Percentiles rank a stretch among this genome's conserved stretches.
phyloP scores from a whole-genome alignment of 2,797 vertebrate species.

The Eulemur rubriventer region DNA sequence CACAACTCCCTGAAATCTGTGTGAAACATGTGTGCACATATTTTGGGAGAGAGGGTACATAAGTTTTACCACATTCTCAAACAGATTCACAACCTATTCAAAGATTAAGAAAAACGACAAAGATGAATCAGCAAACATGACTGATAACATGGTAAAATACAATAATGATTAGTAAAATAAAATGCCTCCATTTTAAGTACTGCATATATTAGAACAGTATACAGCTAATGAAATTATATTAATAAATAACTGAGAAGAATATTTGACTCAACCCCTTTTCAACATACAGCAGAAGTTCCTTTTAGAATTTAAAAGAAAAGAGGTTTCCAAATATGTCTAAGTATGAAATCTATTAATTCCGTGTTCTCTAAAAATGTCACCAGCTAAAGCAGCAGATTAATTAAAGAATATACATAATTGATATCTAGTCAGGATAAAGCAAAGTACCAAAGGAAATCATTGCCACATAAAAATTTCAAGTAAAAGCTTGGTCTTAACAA shows the following conservation, averaged over 20 bases:
- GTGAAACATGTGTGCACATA: not conserved
- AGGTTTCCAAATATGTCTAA: not conserved
- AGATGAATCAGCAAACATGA: not conserved
- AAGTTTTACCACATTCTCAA: not conserved
- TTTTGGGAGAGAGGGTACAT: not conserved
- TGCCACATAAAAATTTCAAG: not conserved
- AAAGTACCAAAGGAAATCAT: not conserved
- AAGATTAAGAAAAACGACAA: not conserved
- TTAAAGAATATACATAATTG: not conserved
- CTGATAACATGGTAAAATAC: not conserved
- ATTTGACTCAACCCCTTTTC: not conserved
- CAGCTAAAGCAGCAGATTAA: conserved; percentile 14
- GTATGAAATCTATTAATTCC: conserved; percentile 6
- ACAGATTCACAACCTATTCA: not conserved
- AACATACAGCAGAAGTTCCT: not conserved
- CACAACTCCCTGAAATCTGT: not conserved
- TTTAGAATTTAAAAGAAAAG: not conserved
- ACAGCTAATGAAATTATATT: not conserved
- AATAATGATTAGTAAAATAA: not conserved
- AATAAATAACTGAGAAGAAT: not conserved
- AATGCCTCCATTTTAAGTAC: not conserved
- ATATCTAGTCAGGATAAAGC: not conserved
- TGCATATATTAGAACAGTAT: not conserved
- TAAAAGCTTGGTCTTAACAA: not conserved
- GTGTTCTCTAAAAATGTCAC: not conserved